Base-by-base conservation (phyloP, 1,140 invertebrate genomes). In the Aphelinus certus region DNA sequence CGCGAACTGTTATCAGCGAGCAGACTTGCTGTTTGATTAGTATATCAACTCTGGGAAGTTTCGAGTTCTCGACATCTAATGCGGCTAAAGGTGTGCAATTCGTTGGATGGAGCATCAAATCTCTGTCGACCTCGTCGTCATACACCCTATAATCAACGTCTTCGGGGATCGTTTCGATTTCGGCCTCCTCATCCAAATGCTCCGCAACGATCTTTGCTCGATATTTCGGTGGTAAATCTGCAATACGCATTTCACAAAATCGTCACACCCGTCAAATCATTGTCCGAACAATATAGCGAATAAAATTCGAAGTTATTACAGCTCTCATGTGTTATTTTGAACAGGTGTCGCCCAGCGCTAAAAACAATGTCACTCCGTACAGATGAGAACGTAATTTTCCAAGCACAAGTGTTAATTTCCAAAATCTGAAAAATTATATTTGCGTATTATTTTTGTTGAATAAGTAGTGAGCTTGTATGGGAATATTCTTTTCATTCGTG, bases 201-300 rank as follows among this genome's bases (percentile, higher is more conserved):
- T 79, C 67, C 0, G 60, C 51, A 42, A 77, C 57, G 55, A 82
- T 75, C 62, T 72, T 76, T 7, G 72, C 56, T 73, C 77, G 76
- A 75, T 80, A 82, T 49, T 80, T 78, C 51, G 79, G 76, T 7
- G 81, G 45, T 53, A 83, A 72, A 79, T 83, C 82, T 83, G 26
- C 42, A 77, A 64, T 48, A 42, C 26, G 26, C 26, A 26, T 26
- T 57, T n/a, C 3, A 9, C 60, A 60, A 73, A 51, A 58, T 42
- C 1, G n/a, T 42, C 1, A 2, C 26, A 26, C n/a, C 0, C 43
- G 26, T 26, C 3, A 42, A 58, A 42, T 42, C 5, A 62, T 65
- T 63, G 43, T 53, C 5, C 42, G 6, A 70, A 56, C 58, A 49
- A 62, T 26, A n/a, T n/a, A 69, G 67, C 26, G 3, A 46, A 74